Percentiles rank a stretch among this genome's conserved stretches.
Evolutionary conservation across 2,113 vertebrate species (phyloP).

Genomic region (Hepsetus odoe): DNA sequence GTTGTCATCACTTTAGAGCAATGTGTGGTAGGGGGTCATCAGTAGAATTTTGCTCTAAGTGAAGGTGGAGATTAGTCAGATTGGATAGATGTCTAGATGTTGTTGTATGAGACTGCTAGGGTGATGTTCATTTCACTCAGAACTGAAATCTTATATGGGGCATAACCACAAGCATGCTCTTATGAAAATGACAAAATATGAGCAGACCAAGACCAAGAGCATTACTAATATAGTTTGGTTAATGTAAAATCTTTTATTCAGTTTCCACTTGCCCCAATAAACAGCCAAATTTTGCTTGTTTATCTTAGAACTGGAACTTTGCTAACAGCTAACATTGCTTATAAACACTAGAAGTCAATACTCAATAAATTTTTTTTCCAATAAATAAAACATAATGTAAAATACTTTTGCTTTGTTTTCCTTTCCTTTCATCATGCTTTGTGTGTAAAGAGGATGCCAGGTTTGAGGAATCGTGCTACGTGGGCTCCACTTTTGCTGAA

Average conservation of each 20-base stretch:
- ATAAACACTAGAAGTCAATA: too few species aligned
- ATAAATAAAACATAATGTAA: too few species aligned
- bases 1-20: not conserved
- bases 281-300: too few species aligned
- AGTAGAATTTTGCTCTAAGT: not conserved
- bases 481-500: slow-evolving; percentile 91
- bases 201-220: not conserved
- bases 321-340: too few species aligned
- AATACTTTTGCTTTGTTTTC: too few species aligned
- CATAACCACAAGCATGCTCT: not conserved
- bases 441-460: slow-evolving; percentile 81
- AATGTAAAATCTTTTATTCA: too few species aligned
- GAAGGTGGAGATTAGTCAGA: not conserved
- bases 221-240: too few species aligned
- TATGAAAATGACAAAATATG: not conserved
- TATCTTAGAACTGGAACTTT: too few species aligned
- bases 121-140: not conserved
- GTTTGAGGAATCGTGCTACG: slow-evolving; percentile 84
- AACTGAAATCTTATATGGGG: not conserved
- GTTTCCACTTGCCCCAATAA: too few species aligned
- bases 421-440: not conserved
- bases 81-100: not conserved
- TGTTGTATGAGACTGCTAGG: not conserved
- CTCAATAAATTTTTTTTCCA: too few species aligned
- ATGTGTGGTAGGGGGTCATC: not conserved